These are phyloP conservation scores for Clusia tigrina DNA, from an alignment of 2,888 invertebrate genomes.

Conservation along the genomic window DNA sequence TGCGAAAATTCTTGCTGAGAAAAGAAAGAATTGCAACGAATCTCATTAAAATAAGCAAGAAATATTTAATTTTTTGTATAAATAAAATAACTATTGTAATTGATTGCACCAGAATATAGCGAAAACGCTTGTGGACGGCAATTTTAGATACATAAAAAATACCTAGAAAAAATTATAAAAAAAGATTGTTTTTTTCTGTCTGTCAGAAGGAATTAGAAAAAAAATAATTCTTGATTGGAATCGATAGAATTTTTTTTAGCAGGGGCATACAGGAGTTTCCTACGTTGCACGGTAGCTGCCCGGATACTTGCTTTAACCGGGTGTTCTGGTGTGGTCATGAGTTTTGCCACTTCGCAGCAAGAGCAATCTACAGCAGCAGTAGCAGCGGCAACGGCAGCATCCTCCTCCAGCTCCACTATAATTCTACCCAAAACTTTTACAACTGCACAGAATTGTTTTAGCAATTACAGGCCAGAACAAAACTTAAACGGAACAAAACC, in stretches of 20 bases:
- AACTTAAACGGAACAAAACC: conserved; percentile 43
- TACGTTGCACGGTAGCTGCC: too few relatives aligned
- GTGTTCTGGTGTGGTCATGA: conserved; percentile 47
- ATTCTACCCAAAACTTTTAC: conserved; percentile 45
- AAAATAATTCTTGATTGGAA: too few relatives aligned
- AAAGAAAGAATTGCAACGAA: not conserved
- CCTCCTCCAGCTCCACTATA: conserved; percentile 10
- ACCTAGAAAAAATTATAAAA: too few relatives aligned
- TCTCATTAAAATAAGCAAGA: conserved; percentile 1
- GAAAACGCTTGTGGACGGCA: too few relatives aligned
- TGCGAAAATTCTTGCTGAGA: not conserved
- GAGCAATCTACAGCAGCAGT: conserved; percentile 33
- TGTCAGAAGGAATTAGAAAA: too few relatives aligned
- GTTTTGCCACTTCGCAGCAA: conserved; percentile 49
- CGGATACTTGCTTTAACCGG: conserved; percentile 17
- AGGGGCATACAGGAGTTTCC: too few relatives aligned
- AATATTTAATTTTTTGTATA: not conserved
- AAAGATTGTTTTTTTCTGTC: too few relatives aligned
- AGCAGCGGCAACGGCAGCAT: conserved; percentile 34
- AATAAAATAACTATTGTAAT: too few relatives aligned
- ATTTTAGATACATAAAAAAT: too few relatives aligned
- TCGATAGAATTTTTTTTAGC: too few relatives aligned
- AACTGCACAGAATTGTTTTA: conserved; percentile 44
- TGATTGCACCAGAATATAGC: too few relatives aligned
- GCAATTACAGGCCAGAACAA: conserved; percentile 34